Percentiles rank a stretch among this genome's conserved stretches.
Evolutionary conservation across 2,888 invertebrate genomes (phyloP).

Genomic region (Lapara coniferarum): DNA sequence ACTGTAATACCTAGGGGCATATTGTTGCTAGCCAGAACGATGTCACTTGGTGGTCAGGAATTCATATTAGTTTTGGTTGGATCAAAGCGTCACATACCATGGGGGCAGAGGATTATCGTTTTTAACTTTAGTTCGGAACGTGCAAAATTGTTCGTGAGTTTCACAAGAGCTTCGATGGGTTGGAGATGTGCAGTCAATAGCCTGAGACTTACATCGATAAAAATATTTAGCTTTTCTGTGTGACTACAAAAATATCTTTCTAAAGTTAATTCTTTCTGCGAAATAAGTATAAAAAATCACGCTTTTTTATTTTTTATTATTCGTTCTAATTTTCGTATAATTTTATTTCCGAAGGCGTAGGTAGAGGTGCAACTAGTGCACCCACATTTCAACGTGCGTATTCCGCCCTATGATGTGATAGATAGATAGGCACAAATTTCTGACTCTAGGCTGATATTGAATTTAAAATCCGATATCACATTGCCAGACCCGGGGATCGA

Average conservation of each 20-base stretch:
- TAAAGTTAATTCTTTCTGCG: too few relatives aligned
- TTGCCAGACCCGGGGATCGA: too few relatives aligned
- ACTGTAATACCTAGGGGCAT: constrained; percentile 4
- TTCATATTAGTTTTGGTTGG: constrained; percentile 36
- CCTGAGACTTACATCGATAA: neutral
- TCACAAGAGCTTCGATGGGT: neutral
- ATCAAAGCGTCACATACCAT: neutral
- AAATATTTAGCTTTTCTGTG: neutral
- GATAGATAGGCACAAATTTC: too few relatives aligned
- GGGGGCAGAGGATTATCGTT: neutral
- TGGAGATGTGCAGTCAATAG: neutral
- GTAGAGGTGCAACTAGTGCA: too few relatives aligned
- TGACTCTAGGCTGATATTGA: too few relatives aligned
- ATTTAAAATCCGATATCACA: too few relatives aligned
- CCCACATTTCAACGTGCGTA: too few relatives aligned
- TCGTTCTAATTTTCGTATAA: too few relatives aligned
- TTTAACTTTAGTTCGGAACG: neutral
- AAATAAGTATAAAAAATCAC: too few relatives aligned
- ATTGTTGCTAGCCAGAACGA: neutral
- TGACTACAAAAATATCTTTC: neutral
- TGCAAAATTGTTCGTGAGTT: neutral
- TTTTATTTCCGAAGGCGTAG: too few relatives aligned
- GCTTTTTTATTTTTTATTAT: too few relatives aligned
- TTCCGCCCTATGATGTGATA: too few relatives aligned
- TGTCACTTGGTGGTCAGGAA: constrained; percentile 25